Percentiles rank a stretch among this genome's conserved stretches.
phyloP scores from a whole-genome alignment of 2,113 vertebrate genomes.

The Ardeotis arabs region DNA sequence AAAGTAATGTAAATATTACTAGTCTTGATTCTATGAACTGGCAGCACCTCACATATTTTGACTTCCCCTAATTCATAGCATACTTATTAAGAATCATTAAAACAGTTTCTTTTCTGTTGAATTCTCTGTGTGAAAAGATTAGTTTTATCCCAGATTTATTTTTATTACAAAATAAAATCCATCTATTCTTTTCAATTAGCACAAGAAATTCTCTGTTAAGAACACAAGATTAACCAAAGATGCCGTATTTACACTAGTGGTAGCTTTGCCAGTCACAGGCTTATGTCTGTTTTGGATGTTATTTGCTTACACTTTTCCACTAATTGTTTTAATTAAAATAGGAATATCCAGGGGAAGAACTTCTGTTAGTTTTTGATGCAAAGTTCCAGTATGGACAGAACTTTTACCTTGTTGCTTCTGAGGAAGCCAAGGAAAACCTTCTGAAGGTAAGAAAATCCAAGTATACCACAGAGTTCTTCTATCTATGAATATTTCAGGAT shows the following conservation, averaged over 20 bases:
- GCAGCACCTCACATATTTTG: neutral
- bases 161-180: neutral
- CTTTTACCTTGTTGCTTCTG: constrained; percentile 89
- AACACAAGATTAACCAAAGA: neutral
- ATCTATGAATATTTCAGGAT: neutral
- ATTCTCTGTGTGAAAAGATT: neutral
- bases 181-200: neutral
- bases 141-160: neutral
- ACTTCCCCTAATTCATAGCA: neutral
- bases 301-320: neutral
- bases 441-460: constrained; percentile 77
- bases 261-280: neutral
- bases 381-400: constrained; percentile 84
- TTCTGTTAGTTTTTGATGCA: constrained; percentile 88
- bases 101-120: neutral
- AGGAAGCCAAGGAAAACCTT: constrained; percentile 84
- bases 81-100: neutral
- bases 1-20: neutral
- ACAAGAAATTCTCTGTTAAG: neutral
- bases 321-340: constrained; percentile 56
- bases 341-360: constrained; percentile 90
- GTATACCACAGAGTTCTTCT: neutral
- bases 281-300: neutral
- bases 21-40: neutral
- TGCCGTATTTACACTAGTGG: neutral